Evolutionary conservation across 2,113 vertebrate species (phyloP).

Genomic region (Anseranas semipalmata): DNA sequence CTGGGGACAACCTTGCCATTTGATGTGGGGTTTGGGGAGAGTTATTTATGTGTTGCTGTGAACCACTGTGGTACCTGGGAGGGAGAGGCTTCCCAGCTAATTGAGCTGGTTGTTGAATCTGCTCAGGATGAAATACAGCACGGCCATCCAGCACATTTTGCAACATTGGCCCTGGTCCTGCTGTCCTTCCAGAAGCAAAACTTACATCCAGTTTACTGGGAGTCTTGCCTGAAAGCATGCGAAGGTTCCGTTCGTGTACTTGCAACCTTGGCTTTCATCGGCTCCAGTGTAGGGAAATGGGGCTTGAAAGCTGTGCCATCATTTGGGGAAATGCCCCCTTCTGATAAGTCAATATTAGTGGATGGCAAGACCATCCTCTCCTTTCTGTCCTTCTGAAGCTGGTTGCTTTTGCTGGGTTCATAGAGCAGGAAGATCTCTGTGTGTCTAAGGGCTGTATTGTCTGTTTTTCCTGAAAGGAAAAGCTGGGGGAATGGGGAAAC

Average conservation of each 20-base stretch:
- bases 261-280: neutral
- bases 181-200: neutral
- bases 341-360: accelerated
- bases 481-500: neutral
- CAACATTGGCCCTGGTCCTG: neutral
- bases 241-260: neutral
- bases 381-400: neutral
- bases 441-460: neutral
- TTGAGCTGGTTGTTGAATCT: neutral
- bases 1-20: constrained; percentile 23
- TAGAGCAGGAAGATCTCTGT: neutral
- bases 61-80: neutral
- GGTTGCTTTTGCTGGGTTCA: neutral
- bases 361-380: neutral
- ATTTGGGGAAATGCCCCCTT: accelerated
- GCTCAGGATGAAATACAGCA: neutral
- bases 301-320: accelerated
- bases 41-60: constrained; percentile 32
- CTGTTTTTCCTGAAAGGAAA: neutral
- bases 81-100: constrained; percentile 16
- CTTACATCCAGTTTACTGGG: neutral
- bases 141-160: neutral
- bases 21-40: constrained; percentile 34
- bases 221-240: neutral
- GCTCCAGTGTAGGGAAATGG: neutral